Percentiles rank a stretch among this genome's conserved stretches.
These are phyloP conservation scores for Ophion costatus DNA, from an alignment of 2,888 invertebrate species.

Conservation along the genomic window DNA sequence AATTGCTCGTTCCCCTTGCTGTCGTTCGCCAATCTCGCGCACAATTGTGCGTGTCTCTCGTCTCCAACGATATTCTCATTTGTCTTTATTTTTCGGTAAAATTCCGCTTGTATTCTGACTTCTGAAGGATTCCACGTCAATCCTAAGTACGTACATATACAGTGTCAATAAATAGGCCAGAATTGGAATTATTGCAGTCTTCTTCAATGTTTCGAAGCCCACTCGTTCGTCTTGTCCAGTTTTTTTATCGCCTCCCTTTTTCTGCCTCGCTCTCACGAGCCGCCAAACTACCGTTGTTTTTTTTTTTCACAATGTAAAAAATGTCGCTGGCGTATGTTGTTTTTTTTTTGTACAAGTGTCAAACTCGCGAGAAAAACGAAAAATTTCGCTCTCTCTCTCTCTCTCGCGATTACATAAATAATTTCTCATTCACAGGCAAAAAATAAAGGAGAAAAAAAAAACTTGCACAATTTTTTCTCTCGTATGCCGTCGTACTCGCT, in stretches of 20 bases:
- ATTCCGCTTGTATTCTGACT: constrained; percentile 21
- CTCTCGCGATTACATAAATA: constrained; percentile 45
- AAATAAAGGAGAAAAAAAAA: constrained; percentile 25
- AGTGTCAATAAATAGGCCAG: constrained; percentile 77
- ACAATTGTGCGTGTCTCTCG: not conserved
- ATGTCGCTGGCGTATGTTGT: constrained; percentile 51
- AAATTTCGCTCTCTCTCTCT: not conserved
- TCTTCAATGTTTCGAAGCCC: constrained; percentile 76
- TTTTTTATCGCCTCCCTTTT: constrained; percentile 25
- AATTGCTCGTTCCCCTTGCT: constrained; percentile 4
- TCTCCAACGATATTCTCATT: constrained; percentile 41
- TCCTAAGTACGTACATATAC: constrained; percentile 35
- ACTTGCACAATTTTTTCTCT: not conserved
- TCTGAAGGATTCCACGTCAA: constrained; percentile 54
- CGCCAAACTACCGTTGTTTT: constrained; percentile 40
- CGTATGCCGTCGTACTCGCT: not conserved
- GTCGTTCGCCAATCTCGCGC: constrained; percentile 21
- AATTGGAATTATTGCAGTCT: constrained; percentile 80
- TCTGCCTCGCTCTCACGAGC: not conserved
- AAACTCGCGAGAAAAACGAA: constrained; percentile 28
- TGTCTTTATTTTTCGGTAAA: constrained; percentile 16
- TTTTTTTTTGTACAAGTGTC: constrained; percentile 59
- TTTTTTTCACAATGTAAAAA: constrained; percentile 53
- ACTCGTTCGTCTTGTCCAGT: constrained; percentile 9
- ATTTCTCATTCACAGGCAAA: constrained; percentile 19